Conservation (phyloP, 1,140 invertebrate species). For the Lepeophtheirus salmonis region DNA sequence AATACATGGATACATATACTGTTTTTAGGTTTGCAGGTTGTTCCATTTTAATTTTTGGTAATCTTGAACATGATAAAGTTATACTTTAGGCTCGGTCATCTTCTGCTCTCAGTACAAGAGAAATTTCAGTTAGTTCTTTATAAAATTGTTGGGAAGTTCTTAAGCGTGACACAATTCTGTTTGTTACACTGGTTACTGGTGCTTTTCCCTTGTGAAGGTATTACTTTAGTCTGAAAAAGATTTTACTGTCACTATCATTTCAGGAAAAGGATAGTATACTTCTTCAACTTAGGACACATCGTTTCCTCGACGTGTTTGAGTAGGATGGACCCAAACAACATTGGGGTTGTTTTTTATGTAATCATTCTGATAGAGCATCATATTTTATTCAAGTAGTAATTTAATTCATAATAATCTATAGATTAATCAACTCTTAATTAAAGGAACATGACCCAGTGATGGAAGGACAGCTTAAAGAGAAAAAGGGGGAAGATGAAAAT, state of each 20-base stretch:
- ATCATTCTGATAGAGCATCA: slow-evolving; percentile 65
- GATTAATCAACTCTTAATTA: slow-evolving; percentile 8
- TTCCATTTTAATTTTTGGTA: slow-evolving; percentile 17
- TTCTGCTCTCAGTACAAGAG: slow-evolving; percentile 57
- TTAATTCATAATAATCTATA: slow-evolving; percentile 30
- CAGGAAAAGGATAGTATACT: slow-evolving; percentile 64
- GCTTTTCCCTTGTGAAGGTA: slow-evolving; percentile 72
- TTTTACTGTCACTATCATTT: slow-evolving; percentile 11
- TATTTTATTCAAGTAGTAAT: slow-evolving; percentile 45
- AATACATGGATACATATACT: slow-evolving; percentile 84
- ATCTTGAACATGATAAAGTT: slow-evolving; percentile 8
- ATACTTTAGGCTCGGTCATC: slow-evolving; percentile 45
- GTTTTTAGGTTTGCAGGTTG: slow-evolving; percentile 68
- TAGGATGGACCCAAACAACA: slow-evolving; percentile 38
- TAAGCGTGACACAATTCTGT: slow-evolving; percentile 68
- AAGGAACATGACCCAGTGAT: slow-evolving; percentile 40
- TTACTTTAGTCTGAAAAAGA: slow-evolving; percentile 13
- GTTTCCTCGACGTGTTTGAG: slow-evolving; percentile 81
- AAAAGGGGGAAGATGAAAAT: slow-evolving; percentile 70
- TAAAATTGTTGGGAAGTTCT: slow-evolving; percentile 84
- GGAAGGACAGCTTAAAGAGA: slow-evolving; percentile 81
- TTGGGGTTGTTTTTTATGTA: slow-evolving; percentile 76
- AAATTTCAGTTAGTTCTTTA: slow-evolving; percentile 56
- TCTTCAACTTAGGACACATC: slow-evolving; percentile 52
- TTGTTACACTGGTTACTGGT: slow-evolving; percentile 71